These are phyloP conservation scores for Paraplagusia blochii DNA, from an alignment of 2,113 vertebrate genomes.

Conservation along the genomic window DNA sequence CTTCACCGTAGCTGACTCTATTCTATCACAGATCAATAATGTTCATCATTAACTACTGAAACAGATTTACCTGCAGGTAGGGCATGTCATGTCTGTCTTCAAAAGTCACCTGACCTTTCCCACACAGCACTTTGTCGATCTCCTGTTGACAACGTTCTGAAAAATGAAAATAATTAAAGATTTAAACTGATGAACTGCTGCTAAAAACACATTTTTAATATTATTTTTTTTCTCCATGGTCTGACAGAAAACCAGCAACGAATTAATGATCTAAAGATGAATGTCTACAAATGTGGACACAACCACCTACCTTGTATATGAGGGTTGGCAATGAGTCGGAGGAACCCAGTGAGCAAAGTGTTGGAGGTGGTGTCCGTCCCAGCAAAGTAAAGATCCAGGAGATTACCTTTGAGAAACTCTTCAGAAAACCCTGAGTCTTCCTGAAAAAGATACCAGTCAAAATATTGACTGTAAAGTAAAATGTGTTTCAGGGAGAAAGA, in stretches of 20 bases:
- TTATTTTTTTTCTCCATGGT: no score
- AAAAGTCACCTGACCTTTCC: conserved; percentile 27
- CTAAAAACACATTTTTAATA: neutral
- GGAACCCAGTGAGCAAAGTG: conserved; percentile 63
- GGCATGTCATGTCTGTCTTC: conserved; percentile 65
- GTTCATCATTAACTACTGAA: neutral
- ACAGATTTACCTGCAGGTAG: conserved; percentile 52
- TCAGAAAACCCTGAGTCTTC: conserved; percentile 46
- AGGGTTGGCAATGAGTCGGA: conserved; percentile 47
- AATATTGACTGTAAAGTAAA: no score
- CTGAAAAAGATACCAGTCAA: no score
- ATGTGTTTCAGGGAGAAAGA: no score
- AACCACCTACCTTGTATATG: conserved; percentile 51
- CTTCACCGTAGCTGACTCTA: no score
- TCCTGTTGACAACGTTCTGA: conserved; percentile 62
- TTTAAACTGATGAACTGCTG: no score
- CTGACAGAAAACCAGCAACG: no score
- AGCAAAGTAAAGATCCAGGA: conserved; percentile 62
- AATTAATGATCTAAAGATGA: no score
- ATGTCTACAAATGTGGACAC: no score
- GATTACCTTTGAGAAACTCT: conserved; percentile 10
- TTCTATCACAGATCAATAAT: no score
- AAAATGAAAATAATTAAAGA: neutral
- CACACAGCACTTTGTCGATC: conserved; percentile 62
- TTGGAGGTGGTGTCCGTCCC: conserved; percentile 71